These are phyloP conservation scores for Athetis lepigone DNA, from an alignment of 2,888 invertebrate genomes.

Conservation along the genomic window DNA sequence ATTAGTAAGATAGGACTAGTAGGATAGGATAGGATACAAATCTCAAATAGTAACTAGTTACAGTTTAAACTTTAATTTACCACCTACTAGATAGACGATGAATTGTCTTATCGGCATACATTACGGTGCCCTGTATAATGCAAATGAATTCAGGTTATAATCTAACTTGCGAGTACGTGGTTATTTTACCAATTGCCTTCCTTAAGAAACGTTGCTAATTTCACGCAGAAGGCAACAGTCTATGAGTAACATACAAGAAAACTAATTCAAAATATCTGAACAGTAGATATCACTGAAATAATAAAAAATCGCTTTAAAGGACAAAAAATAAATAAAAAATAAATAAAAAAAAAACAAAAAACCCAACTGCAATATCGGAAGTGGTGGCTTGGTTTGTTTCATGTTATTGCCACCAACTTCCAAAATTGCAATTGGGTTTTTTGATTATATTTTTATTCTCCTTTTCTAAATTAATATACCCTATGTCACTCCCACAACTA, in stretches of 20 bases:
- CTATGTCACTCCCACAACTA: no score
- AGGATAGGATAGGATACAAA: no score
- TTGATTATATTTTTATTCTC: no score
- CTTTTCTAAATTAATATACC: no score
- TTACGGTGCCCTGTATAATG: conserved; percentile 21
- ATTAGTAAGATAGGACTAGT: no score
- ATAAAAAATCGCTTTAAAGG: no score
- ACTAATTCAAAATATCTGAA: conserved; percentile 4
- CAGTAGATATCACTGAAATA: not conserved
- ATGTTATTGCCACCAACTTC: no score
- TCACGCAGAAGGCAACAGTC: not conserved
- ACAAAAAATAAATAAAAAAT: no score
- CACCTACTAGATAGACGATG: conserved; percentile 5
- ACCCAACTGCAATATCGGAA: no score
- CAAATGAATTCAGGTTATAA: conserved; percentile 39
- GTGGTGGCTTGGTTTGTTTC: no score
- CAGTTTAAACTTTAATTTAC: conserved; percentile 23
- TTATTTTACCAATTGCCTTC: conserved; percentile 32
- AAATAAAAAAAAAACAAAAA: no score
- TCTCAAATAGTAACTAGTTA: conserved; percentile 7
- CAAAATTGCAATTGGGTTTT: no score
- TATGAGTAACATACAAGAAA: conserved; percentile 16
- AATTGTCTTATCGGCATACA: conserved; percentile 19
- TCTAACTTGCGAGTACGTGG: conserved; percentile 42
- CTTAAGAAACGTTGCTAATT: conserved; percentile 9